A percentile compares a stretch with the other conserved stretches of the same genome.
These are phyloP conservation scores for Sebastes baramenuke DNA, from an alignment of 2,797 vertebrate genomes.

Conservation along the genomic window DNA sequence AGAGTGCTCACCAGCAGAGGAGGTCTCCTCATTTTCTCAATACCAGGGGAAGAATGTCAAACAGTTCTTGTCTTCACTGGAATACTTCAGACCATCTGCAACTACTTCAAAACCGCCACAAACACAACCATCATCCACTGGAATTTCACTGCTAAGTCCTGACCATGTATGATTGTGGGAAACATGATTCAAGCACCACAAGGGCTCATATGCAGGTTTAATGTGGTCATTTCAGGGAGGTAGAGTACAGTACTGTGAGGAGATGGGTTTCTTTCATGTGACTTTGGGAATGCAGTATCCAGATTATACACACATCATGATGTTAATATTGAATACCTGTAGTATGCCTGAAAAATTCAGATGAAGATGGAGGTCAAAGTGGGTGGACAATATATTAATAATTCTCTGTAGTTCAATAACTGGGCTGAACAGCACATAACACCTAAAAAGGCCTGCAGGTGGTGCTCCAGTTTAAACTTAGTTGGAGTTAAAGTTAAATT, in stretches of 20 bases:
- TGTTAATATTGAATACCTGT: neutral
- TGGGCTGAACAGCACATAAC: neutral
- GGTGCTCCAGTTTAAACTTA: neutral
- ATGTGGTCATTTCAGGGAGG: slow-evolving; percentile 25
- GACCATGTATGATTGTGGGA: slow-evolving; percentile 6
- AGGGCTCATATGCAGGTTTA: neutral
- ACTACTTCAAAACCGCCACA: slow-evolving; percentile 35
- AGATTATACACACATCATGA: neutral
- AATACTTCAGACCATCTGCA: slow-evolving; percentile 42
- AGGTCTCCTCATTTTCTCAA: slow-evolving; percentile 17
- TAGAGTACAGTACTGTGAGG: slow-evolving; percentile 5
- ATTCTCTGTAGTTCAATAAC: neutral
- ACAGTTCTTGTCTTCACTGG: slow-evolving; percentile 2
- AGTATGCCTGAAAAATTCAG: neutral
- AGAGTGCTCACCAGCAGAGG: neutral
- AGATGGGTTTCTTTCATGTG: neutral
- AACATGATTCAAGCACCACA: slow-evolving; percentile 11
- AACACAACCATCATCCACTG: slow-evolving; percentile 22
- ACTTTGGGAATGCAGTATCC: neutral
- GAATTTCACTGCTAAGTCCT: slow-evolving; percentile 22
- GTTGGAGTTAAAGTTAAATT: neutral
- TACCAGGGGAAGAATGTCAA: slow-evolving; percentile 6
- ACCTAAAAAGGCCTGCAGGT: neutral
- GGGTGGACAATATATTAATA: neutral
- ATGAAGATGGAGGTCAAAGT: neutral